These are phyloP conservation scores for Echinarachnius parma DNA, from an alignment of 53 echinoderm and acorn worm genomes.

Conservation along the genomic window DNA sequence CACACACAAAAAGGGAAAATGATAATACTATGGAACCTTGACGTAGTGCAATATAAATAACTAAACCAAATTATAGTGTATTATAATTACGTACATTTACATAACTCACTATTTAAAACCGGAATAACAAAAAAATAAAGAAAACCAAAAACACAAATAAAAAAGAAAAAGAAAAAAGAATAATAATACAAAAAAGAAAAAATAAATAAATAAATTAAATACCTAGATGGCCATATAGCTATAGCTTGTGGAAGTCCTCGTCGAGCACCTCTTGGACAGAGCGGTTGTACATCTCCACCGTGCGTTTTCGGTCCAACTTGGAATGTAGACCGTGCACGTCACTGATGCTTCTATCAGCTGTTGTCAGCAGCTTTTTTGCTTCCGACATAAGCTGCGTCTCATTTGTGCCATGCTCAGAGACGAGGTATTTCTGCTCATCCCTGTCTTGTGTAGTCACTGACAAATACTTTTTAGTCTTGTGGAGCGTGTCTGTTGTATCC, in stretches of 20 bases:
- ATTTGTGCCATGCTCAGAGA: constrained; percentile 61
- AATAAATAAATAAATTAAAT: no score
- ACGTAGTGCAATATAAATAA: no score
- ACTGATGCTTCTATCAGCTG: constrained; percentile 59
- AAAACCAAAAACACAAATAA: no score
- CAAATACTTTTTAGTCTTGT: constrained; percentile 80
- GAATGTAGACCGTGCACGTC: constrained; percentile 83
- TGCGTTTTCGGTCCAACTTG: constrained; percentile 82
- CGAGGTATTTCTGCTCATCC: constrained; percentile 75
- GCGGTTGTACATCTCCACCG: constrained; percentile 67
- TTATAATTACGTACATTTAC: no score
- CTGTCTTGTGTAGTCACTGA: constrained; percentile 80
- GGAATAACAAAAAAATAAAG: no score
- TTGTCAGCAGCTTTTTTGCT: constrained; percentile 73
- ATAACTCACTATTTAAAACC: no score
- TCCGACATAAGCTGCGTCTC: constrained; percentile 64
- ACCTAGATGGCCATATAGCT: no score
- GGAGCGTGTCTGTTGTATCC: constrained; percentile 65
- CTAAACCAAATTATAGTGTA: no score
- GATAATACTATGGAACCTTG: no score
- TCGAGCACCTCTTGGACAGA: constrained; percentile 64
- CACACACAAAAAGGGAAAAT: no score
- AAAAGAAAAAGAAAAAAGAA: no score
- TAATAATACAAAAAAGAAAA: no score
- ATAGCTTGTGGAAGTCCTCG: constrained; percentile 47